Percentiles rank a stretch among this genome's conserved stretches.
Conservation (phyloP, 1,140 invertebrate species). For the Brachionus plicatilis region DNA sequence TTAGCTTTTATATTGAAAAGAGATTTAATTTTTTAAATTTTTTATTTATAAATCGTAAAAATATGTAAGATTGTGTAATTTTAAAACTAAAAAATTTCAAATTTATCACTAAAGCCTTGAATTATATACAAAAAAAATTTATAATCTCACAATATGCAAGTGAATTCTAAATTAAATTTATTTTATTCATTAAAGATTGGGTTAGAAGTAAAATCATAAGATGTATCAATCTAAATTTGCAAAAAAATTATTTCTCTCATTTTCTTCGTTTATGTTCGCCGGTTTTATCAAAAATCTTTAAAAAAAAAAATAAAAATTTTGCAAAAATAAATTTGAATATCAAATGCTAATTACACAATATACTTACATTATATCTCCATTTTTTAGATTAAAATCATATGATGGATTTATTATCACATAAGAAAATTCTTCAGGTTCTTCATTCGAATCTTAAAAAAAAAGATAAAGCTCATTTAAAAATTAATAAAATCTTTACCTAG, state of each 20-base stretch:
- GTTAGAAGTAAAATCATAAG: no score
- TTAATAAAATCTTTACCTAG: background rate
- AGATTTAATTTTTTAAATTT: no score
- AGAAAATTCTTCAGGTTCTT: constrained; percentile 60
- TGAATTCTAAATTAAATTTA: no score
- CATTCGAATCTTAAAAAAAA: constrained; percentile 1
- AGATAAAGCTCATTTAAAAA: background rate
- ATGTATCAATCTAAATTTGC: background rate
- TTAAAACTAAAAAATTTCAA: no score
- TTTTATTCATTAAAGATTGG: no score
- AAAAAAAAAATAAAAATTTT: background rate
- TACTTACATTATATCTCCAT: constrained; percentile 87
- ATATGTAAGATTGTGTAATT: no score
- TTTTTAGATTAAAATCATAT: constrained; percentile 88
- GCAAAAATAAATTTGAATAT: no score
- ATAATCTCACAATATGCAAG: no score
- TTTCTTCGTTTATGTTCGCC: background rate
- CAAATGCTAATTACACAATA: background rate
- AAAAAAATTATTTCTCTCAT: background rate
- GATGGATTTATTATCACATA: constrained; percentile 98
- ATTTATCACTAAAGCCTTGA: no score
- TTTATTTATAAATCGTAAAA: no score
- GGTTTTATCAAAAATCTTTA: constrained; percentile 16
- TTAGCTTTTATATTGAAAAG: no score
- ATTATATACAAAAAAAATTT: no score